Evolutionary conservation across 2,113 vertebrate genomes (phyloP).

Genomic region (Rhinoderma darwinii): DNA sequence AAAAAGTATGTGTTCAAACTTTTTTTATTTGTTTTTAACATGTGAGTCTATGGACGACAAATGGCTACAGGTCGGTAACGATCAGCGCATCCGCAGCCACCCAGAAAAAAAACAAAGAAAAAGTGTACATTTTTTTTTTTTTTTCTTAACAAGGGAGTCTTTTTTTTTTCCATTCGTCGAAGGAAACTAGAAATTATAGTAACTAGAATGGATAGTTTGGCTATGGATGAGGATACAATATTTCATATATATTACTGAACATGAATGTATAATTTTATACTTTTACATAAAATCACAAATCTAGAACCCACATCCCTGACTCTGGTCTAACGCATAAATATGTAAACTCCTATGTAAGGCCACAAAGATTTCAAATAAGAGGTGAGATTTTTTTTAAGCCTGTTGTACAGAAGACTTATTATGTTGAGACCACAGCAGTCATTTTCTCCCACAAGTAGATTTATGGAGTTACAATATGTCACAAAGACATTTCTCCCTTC

Average conservation of each 20-base stretch:
- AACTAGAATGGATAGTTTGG: not conserved
- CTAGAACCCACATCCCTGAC: not conserved
- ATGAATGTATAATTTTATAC: too few relatives aligned
- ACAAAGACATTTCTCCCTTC: constrained; percentile 28
- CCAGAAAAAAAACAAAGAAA: too few relatives aligned
- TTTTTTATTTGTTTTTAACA: too few relatives aligned
- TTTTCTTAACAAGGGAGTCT: too few relatives aligned
- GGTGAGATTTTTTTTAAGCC: not conserved
- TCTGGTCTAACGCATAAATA: not conserved
- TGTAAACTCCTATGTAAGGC: not conserved
- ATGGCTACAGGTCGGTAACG: too few relatives aligned
- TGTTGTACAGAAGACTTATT: not conserved
- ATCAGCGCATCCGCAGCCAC: too few relatives aligned
- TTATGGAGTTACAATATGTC: constrained; percentile 23
- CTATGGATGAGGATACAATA: not conserved
- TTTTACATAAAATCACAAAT: too few relatives aligned
- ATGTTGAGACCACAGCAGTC: not conserved
- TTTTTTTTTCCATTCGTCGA: too few relatives aligned
- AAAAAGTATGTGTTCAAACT: too few relatives aligned
- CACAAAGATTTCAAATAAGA: constrained; percentile 11
- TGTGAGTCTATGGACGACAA: too few relatives aligned
- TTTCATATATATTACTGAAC: not conserved
- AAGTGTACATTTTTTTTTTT: too few relatives aligned
- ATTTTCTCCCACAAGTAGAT: not conserved
- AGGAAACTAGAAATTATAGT: too few relatives aligned